Percentiles rank a stretch among this genome's conserved stretches.
These are phyloP conservation scores for Marasmarcha lunaedactyla DNA, from an alignment of 2,888 invertebrate genomes.

Conservation along the genomic window DNA sequence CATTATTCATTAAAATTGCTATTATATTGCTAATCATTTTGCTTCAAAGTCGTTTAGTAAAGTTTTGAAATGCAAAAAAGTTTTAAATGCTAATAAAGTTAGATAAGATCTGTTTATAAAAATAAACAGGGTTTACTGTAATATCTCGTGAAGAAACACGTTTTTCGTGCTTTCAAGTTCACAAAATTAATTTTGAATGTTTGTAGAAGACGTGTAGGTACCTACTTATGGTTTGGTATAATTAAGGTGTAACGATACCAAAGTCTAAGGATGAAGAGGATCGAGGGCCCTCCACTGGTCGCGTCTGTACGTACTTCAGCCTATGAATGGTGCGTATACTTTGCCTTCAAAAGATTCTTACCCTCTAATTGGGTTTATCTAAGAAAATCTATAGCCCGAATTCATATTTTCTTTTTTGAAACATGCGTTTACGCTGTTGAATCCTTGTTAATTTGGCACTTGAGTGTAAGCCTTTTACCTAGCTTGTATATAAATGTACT, in stretches of 20 bases:
- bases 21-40: slow-evolving; percentile 1
- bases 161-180: too few relatives aligned
- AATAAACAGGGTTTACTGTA: slow-evolving; percentile 2
- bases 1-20: slow-evolving; percentile 1
- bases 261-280: slow-evolving; percentile 49
- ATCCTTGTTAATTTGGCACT: too few relatives aligned
- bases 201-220: too few relatives aligned
- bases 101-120: slow-evolving; percentile 6
- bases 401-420: slow-evolving; percentile 15
- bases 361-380: slow-evolving; percentile 46
- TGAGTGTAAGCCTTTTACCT: too few relatives aligned
- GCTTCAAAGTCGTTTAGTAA: neutral
- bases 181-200: too few relatives aligned
- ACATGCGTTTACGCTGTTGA: too few relatives aligned
- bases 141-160: too few relatives aligned
- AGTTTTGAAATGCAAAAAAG: too few relatives aligned
- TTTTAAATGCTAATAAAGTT: too few relatives aligned
- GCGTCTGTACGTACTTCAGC: slow-evolving; percentile 44
- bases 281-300: slow-evolving; percentile 51
- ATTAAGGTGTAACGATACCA: slow-evolving; percentile 69
- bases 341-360: slow-evolving; percentile 52
- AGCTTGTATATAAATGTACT: too few relatives aligned
- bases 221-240: slow-evolving; percentile 34
- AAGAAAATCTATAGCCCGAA: slow-evolving; percentile 1
- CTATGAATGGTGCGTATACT: slow-evolving; percentile 54